Evolutionary conservation across 2,888 invertebrate genomes (phyloP), one percentile per base, ranked within the genome.

Genomic region (Piscicola geometra): DNA sequence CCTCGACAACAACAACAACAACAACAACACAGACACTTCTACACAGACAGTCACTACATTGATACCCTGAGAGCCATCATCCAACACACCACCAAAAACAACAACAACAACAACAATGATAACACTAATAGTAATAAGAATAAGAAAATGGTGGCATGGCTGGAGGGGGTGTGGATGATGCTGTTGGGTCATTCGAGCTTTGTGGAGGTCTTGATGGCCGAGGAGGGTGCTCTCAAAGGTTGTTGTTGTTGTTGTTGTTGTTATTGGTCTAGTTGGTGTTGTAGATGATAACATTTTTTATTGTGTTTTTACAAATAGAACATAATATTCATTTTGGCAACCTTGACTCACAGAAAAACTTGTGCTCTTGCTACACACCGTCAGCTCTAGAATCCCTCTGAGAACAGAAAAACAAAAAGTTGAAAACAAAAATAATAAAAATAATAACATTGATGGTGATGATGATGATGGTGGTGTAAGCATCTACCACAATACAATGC

Each of bases 401-500:
- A 64, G 25, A 64, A 33, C 25, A n/a, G n/a, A 35, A 25, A 71
- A 25, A 18, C 5, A 41, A 5, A 41, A 41, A n/a, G n/a, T n/a
- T 41, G 15, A 41, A 9, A 41, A 41, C 41, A 41, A 41, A 15
- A 41, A 41, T 41, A 41, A 41, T 41, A 41, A 41, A 9, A 41
- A 41, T 41, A 41, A 41, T 9, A 41, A 41, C 41, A 41, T 9
- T 41, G 41, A 41, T 41, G 15, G 15, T 41, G 15, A 41, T 9
- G 15, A 41, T 41, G 41, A 41, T 9, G 15, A 41, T 41, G 5
- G 9, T 15, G 41, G 15, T 15, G 41, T 41, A 5, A 41, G 15
- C 60, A 56, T 56, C 25, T 56, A 56, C 60, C 82, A 88, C 1
- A 88, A 88, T 74, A 92, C 93, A 80, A 88, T 93, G 75, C 91